Evolutionary conservation across 2,113 vertebrate genomes (phyloP), one percentile per base, ranked within the genome.

Genomic region (Gobio gobio): DNA sequence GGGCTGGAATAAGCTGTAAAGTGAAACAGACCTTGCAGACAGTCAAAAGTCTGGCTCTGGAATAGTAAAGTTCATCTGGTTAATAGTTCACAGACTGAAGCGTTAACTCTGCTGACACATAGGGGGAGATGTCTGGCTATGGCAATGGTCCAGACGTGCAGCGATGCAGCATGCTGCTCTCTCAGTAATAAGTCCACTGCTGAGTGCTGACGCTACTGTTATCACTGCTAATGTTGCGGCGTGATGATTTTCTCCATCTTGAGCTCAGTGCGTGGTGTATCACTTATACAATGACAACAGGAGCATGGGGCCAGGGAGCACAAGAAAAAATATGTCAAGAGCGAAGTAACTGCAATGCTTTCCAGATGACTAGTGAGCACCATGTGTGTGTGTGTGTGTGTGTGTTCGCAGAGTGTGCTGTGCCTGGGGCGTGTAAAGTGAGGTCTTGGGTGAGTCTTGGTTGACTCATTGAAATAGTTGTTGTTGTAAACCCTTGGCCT

Each of bases 171-270:
- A 78, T 40, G 33, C 76, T n/a, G 36, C 33, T 61, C n/a, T 59
- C 56, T 10, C 40, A 26, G 78, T 47, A n/a, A 82, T 66, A 63
- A 29, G 14, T 78, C 12, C 56, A 40, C 20, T 24, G 76, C 76
- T 78, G 10, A 40, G 10, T 24, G 76, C 76, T 78, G 10, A 78
- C 54, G 14, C 33, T 26, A 24, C 59, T 64, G 78, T 64, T 47
- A 80, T 63, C 78, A 63, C 40, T 80, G 78, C 40, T 80, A 47
- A 80, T 80, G 59, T 61, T 45, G 33, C 20, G 36, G 76, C 3
- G 58, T 47, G 40, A 3, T 83, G 74, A 87, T 90, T 80, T 86
- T 87, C 86, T 90, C 83, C 88, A 74, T 82, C 66, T 87, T 78
- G 54, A 78, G 74, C 86, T 86, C 58, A 66, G 14, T 40, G 14